A percentile compares a stretch with the other conserved stretches of the same genome.
Evolutionary conservation across 2,888 invertebrate species (phyloP).

Genomic region (Miltochrista miniata): DNA sequence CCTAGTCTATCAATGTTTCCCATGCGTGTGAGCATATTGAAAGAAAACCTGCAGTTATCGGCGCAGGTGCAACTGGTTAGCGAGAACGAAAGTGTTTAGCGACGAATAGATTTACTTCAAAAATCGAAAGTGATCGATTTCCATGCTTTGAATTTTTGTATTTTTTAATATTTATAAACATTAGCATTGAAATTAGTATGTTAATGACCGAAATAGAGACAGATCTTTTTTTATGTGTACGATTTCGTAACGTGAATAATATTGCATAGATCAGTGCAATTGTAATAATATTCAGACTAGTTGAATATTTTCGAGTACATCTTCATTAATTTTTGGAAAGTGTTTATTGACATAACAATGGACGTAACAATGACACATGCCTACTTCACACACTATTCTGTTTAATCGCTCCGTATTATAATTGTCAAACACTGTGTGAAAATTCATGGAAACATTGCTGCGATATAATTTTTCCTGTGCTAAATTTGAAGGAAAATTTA

Average conservation of each 20-base stretch:
- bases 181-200: conserved; percentile 38
- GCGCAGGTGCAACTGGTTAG: conserved; percentile 29
- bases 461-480: neutral
- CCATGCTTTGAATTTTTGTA: conserved; percentile 5
- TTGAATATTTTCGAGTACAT: conserved; percentile 9
- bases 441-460: neutral
- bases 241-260: conserved; percentile 23
- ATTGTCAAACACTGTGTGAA: neutral
- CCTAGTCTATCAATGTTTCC: conserved; percentile 44
- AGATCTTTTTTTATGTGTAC: conserved; percentile 14
- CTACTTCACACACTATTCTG: conserved; percentile 16
- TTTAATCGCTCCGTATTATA: conserved; percentile 25
- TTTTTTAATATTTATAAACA: conserved; percentile 28
- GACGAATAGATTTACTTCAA: conserved; percentile 14
- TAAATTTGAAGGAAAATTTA: neutral
- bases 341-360: conserved; percentile 9
- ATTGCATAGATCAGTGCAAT: conserved; percentile 3
- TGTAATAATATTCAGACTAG: conserved; percentile 23
- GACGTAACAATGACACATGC: neutral
- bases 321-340: conserved; percentile 18
- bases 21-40: conserved; percentile 39
- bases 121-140: conserved; percentile 25
- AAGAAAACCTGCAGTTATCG: conserved; percentile 27
- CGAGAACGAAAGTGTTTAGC: conserved; percentile 56
- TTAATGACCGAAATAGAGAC: conserved; percentile 32